Percentiles rank a stretch among this genome's conserved stretches.
Conservation (phyloP, 2,888 invertebrate species). For the Pyrrhosoma nymphula region DNA sequence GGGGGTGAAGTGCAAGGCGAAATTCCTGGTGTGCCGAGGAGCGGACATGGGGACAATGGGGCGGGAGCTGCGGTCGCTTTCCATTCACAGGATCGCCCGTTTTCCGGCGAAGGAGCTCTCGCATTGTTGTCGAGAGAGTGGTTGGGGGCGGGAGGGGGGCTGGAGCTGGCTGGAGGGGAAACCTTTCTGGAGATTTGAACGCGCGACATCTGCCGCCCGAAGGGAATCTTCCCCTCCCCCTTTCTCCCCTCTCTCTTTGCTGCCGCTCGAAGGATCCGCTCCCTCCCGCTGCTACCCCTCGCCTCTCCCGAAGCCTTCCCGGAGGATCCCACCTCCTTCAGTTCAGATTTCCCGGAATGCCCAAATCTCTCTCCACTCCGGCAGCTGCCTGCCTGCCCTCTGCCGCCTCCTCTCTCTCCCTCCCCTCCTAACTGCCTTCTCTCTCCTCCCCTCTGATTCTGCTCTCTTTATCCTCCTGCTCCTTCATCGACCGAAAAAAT, state of each 20-base stretch:
- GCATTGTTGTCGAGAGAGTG: not conserved
- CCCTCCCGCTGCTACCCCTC: not conserved
- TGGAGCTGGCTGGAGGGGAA: too few relatives aligned
- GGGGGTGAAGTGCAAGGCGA: not conserved
- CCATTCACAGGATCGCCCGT: not conserved
- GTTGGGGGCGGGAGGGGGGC: too few relatives aligned
- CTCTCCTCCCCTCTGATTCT: not conserved
- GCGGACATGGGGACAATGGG: not conserved
- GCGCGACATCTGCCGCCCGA: conserved; percentile 36
- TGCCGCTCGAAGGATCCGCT: not conserved
- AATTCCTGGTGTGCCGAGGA: conserved; percentile 15
- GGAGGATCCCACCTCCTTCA: not conserved
- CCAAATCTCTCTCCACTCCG: not conserved
- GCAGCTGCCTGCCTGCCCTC: not conserved
- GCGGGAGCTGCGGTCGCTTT: not conserved
- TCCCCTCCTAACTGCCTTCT: not conserved
- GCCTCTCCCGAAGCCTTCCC: conserved; percentile 20
- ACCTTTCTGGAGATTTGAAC: conserved; percentile 33
- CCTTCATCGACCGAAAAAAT: conserved; percentile 1
- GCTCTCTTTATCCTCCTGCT: not conserved
- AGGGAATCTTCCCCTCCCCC: not conserved
- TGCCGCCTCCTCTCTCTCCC: not conserved
- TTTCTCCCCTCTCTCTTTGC: not conserved
- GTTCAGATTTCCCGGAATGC: conserved; percentile 36
- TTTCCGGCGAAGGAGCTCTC: not conserved